Conservation (phyloP, 2,888 invertebrate genomes). For the Hylaea fasciaria region DNA sequence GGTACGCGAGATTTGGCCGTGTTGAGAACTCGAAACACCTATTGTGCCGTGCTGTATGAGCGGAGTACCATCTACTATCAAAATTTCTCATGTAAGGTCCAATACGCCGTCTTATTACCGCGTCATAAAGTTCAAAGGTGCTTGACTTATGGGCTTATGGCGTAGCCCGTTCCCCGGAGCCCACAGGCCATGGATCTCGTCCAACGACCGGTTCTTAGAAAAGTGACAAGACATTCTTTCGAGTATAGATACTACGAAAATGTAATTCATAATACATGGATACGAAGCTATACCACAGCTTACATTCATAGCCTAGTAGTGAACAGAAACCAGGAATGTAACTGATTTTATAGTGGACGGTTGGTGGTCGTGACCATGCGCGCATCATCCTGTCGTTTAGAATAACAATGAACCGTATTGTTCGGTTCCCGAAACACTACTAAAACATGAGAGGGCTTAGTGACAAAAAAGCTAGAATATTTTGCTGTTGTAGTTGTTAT, state of each 20-base stretch:
- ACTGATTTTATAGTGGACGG: conserved; percentile 30
- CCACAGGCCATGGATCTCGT: conserved; percentile 52
- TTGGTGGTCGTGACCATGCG: conserved; percentile 40
- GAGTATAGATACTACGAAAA: conserved; percentile 49
- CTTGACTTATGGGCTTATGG: conserved; percentile 44
- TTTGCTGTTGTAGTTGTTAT: no score
- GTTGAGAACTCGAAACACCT: conserved; percentile 61
- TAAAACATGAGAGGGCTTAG: conserved; percentile 31
- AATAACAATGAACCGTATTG: conserved; percentile 54
- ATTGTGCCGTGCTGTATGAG: conserved; percentile 63
- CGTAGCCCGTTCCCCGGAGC: conserved; percentile 34
- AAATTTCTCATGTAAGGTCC: conserved; percentile 13
- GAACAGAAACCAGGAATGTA: conserved; percentile 3
- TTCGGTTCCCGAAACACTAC: conserved; percentile 48
- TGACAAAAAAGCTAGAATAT: not conserved
- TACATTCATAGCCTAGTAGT: not conserved
- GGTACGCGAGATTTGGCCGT: conserved; percentile 63
- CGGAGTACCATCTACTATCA: conserved; percentile 13
- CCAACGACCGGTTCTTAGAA: conserved; percentile 73
- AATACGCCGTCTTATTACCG: conserved; percentile 34
- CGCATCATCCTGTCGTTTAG: conserved; percentile 43
- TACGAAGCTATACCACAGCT: conserved; percentile 3
- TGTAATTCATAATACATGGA: conserved; percentile 35
- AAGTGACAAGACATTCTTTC: conserved; percentile 69
- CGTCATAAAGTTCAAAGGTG: conserved; percentile 45